Conservation (phyloP, 2,888 invertebrate genomes). For the Epinotia bilunana region DNA sequence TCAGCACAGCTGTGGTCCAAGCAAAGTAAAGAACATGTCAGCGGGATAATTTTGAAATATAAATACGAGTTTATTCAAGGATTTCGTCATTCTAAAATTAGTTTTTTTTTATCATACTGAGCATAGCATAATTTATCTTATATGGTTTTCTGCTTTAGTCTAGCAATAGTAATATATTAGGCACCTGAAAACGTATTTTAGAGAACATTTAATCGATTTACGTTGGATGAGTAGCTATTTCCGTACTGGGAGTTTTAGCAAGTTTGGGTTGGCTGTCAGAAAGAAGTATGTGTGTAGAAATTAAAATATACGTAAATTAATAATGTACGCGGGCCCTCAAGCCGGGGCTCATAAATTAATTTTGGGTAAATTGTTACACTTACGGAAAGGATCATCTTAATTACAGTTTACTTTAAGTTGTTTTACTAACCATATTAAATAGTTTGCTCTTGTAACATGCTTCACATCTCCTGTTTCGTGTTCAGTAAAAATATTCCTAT, state of each 20-base stretch:
- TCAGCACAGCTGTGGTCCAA: conserved; percentile 61
- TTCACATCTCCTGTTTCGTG: neutral
- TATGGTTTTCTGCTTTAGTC: neutral
- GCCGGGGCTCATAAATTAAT: conserved; percentile 36
- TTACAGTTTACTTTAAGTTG: conserved; percentile 31
- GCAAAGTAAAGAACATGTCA: conserved; percentile 63
- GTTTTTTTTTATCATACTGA: neutral
- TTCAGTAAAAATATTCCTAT: neutral
- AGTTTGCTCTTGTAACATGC: conserved; percentile 13
- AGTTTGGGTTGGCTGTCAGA: neutral
- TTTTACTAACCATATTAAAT: conserved; percentile 26
- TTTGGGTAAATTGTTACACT: conserved; percentile 43
- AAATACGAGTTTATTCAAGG: conserved; percentile 58
- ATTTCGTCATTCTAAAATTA: too few relatives aligned
- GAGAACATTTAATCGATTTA: neutral
- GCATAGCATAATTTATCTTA: neutral
- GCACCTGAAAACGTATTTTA: neutral
- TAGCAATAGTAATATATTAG: too few relatives aligned
- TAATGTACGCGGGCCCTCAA: conserved; percentile 25
- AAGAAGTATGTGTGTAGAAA: conserved; percentile 16
- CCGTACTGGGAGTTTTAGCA: neutral
- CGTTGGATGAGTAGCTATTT: neutral
- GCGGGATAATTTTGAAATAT: conserved; percentile 67
- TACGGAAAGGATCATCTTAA: conserved; percentile 41
- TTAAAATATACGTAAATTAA: conserved; percentile 36